Conservation (phyloP, 2,797 vertebrate species). For the Cygnus olor region DNA sequence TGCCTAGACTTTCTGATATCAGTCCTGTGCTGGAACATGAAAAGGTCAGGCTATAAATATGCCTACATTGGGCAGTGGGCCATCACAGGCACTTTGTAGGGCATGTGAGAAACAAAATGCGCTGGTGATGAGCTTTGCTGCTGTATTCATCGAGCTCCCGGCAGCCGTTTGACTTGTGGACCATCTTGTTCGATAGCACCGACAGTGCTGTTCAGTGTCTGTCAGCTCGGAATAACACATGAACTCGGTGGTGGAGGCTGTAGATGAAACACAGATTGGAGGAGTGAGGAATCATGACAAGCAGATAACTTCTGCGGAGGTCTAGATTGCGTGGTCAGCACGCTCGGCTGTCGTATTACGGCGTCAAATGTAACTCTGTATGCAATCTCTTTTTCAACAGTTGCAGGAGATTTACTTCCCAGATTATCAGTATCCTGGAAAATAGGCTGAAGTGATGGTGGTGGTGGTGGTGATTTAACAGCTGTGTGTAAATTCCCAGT, state of each 20-base stretch:
- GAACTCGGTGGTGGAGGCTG: not conserved
- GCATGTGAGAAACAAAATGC: not conserved
- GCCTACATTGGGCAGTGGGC: not conserved
- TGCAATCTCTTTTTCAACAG: not conserved
- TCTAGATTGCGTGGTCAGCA: fast-evolving
- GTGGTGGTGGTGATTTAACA: not conserved
- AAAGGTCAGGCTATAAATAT: not conserved
- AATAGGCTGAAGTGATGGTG: not conserved
- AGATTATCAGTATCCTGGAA: not conserved
- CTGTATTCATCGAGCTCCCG: not conserved
- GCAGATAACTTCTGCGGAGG: not conserved
- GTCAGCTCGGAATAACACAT: not conserved
- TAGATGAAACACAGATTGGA: not conserved
- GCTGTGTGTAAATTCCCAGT: not conserved
- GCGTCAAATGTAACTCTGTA: not conserved
- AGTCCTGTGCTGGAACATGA: not conserved
- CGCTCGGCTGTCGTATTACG: not conserved
- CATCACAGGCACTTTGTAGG: not conserved
- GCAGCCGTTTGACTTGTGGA: not conserved
- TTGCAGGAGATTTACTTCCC: not conserved
- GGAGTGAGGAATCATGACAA: not conserved
- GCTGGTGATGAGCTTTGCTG: not conserved
- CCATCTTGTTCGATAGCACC: not conserved
- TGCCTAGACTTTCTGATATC: not conserved
- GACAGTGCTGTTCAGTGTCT: not conserved